Evolutionary conservation across 2,797 vertebrate species (phyloP).

Genomic region (Morus bassanus): DNA sequence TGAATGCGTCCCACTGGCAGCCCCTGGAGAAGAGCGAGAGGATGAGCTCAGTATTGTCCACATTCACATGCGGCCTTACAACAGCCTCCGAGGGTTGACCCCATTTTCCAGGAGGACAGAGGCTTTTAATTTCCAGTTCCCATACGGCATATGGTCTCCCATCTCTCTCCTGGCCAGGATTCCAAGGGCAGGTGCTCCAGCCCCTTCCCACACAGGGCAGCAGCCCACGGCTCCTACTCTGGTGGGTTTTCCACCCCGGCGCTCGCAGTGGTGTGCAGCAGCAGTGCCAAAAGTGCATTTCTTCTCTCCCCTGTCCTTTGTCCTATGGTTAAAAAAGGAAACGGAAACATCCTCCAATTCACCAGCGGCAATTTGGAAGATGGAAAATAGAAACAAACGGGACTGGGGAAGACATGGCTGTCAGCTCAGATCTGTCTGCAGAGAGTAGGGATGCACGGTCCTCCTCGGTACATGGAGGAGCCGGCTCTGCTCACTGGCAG

Average conservation of each 20-base stretch:
- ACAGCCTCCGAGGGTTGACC: background rate
- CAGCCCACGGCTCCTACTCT: background rate
- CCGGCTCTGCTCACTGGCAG: background rate
- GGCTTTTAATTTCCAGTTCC: background rate
- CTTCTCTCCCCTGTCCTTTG: background rate
- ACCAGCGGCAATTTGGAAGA: background rate
- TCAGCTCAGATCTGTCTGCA: background rate
- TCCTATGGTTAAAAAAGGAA: background rate
- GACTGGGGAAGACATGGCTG: background rate
- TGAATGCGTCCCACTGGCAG: fast-evolving
- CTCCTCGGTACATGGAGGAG: background rate
- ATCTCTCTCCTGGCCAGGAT: background rate
- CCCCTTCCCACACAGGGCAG: background rate
- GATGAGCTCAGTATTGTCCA: background rate
- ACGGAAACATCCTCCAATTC: background rate
- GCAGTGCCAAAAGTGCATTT: background rate
- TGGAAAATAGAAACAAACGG: background rate
- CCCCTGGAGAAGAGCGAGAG: background rate
- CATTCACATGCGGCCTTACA: fast-evolving
- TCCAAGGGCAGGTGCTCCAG: background rate
- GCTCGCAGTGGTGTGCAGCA: background rate
- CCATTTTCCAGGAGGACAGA: background rate
- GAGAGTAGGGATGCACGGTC: fast-evolving
- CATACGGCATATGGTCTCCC: fast-evolving
- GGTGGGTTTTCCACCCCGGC: fast-evolving